Percentiles rank a stretch among this genome's conserved stretches.
Evolutionary conservation across 2,113 vertebrate genomes (phyloP).

Genomic region (Danio rerio): GRCz12tu NC_133194.1:36273501-36274000

Average conservation of each 20-base stretch:
- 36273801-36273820: conserved; percentile 53
- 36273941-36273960: too few relatives aligned
- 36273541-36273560: conserved; percentile 33
- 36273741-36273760: conserved; percentile 74
- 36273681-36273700: conserved; percentile 74
- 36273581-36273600: conserved; percentile 26
- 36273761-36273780: conserved; percentile 59
- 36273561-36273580: conserved; percentile 24
- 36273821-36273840: conserved; percentile 5
- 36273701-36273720: conserved; percentile 76
- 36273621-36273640: conserved; percentile 75
- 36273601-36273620: conserved; percentile 65
- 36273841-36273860: not conserved
- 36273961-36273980: too few relatives aligned
- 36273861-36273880: not conserved
- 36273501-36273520: not conserved
- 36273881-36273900: not conserved
- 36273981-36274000: too few relatives aligned
- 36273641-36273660: conserved; percentile 64
- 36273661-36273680: conserved; percentile 77
- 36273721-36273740: conserved; percentile 74
- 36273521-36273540: conserved; percentile 28
- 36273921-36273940: too few relatives aligned
- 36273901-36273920: not conserved
- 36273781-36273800: conserved; percentile 72